Percentiles rank a stretch among this genome's conserved stretches.
These are phyloP conservation scores for Coptotermes formosanus DNA, from an alignment of 1,140 invertebrate genomes.

Conservation along the genomic window DNA sequence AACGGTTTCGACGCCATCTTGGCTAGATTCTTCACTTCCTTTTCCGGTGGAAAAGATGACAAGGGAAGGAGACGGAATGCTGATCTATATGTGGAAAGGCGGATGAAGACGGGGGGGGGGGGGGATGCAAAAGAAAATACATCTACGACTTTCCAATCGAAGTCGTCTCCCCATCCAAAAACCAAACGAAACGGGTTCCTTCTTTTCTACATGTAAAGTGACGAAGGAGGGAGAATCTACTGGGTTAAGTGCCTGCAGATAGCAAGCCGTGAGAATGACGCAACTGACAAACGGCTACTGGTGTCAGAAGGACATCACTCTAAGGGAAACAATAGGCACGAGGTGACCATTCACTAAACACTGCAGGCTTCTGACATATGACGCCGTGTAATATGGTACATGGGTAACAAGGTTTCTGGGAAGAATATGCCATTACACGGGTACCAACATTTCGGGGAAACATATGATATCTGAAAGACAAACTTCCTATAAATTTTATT, in stretches of 20 bases:
- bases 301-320: no score
- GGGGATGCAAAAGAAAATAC: not conserved
- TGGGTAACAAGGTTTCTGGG: no score
- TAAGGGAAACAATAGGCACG: no score
- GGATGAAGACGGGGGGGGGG: not conserved
- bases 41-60: not conserved
- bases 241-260: not conserved
- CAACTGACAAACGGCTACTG: no score
- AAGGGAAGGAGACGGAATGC: not conserved
- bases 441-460: no score
- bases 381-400: no score
- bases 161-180: not conserved
- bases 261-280: not conserved
- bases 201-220: not conserved
- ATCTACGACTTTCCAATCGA: not conserved
- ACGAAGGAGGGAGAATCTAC: not conserved
- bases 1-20: not conserved
- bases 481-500: no score
- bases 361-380: no score
- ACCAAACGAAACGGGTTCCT: not conserved
- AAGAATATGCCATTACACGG: no score
- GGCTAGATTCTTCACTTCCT: not conserved
- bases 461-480: no score
- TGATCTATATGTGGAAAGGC: not conserved
- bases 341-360: no score